Evolutionary conservation across 30 jellyfish, hydroid and myxozoan species (phyloP), one percentile per base, ranked within the genome.

Genomic region (Phacellophora camtschatica): DNA sequence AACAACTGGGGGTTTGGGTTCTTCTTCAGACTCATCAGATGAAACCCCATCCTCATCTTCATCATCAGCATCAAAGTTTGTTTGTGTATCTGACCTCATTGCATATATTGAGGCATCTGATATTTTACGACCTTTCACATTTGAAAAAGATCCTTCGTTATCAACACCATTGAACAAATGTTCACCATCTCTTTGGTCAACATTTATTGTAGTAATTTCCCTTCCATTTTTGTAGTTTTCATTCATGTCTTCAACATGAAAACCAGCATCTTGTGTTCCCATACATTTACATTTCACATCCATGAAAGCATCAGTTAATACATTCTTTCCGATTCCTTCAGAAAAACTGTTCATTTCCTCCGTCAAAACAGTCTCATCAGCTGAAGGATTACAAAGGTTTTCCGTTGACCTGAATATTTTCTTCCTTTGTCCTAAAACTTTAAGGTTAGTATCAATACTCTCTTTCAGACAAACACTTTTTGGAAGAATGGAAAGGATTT

Each of bases 41-140:
- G 88, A 76, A 37, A 56, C 79, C 35, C 58, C 80, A 23, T 33
- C 78, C 10, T 55, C 74, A 8, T 73, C 86, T 29, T 73, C 86
- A 53, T 73, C 86, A 73, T 73, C 86, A 16, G 86, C 86, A 53
- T 73, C 86, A 24, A 53, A 53, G 31, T 73, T 73, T 15, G 86
- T 30, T 23, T 43, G 43, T 51, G 86, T 50, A 22, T 73, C 86
- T 22, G 27, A 8, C 34, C 74, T 53, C 9, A 1, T 25, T 50
- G 29, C 61, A 18, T 8, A 66, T 12, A 11, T 15, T 13, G 25
- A 11, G 18, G 32, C 63, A 22, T 49, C 64, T 46, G 61, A 46
- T 23, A 46, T 46, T 46, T 28, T 28, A 2, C n/a, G 5, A 46
- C 20, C 59, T 15, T 7, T 46, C 3, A 28, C 61, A 15, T 19